Evolutionary conservation across 2,113 vertebrate species (phyloP).

Genomic region (Rafetus swinhoei): DNA sequence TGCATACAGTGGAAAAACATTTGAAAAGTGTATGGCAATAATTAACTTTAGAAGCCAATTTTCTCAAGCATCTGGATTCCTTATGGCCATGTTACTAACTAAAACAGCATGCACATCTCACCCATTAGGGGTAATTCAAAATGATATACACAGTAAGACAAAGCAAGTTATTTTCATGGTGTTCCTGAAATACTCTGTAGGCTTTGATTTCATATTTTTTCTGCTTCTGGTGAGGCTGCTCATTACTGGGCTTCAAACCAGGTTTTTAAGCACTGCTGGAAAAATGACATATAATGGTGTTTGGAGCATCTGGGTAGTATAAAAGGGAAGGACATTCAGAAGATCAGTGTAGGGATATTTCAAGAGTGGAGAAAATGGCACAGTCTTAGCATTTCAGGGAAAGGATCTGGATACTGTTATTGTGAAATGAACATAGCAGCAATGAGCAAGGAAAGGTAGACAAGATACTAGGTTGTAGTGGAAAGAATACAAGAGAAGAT

Average conservation of each 20-base stretch:
- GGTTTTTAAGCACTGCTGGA: conserved; percentile 16
- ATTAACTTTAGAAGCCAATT: conserved; percentile 19
- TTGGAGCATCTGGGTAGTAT: conserved; percentile 37
- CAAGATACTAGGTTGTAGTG: not conserved
- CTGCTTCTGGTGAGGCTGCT: conserved; percentile 17
- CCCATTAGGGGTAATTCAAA: conserved; percentile 38
- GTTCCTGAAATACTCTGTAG: conserved; percentile 33
- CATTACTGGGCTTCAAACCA: conserved; percentile 39
- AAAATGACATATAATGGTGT: conserved; percentile 39
- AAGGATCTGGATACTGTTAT: conserved; percentile 19
- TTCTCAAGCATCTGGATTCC: not conserved
- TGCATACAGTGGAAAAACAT: not conserved
- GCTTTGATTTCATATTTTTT: conserved; percentile 45
- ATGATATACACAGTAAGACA: not conserved
- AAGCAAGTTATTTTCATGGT: conserved; percentile 27
- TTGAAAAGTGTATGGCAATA: not conserved
- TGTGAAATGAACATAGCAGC: conserved; percentile 1
- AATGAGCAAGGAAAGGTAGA: not conserved
- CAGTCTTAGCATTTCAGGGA: conserved; percentile 40
- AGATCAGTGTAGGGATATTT: conserved; percentile 12
- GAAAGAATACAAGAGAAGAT: conserved; percentile 5
- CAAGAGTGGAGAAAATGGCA: conserved; percentile 22
- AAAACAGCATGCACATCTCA: not conserved
- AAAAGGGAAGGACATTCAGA: conserved; percentile 35
- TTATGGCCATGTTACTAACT: not conserved